phyloP scores from a whole-genome alignment of 2,888 invertebrate species.

The Odontothrips loti region DNA sequence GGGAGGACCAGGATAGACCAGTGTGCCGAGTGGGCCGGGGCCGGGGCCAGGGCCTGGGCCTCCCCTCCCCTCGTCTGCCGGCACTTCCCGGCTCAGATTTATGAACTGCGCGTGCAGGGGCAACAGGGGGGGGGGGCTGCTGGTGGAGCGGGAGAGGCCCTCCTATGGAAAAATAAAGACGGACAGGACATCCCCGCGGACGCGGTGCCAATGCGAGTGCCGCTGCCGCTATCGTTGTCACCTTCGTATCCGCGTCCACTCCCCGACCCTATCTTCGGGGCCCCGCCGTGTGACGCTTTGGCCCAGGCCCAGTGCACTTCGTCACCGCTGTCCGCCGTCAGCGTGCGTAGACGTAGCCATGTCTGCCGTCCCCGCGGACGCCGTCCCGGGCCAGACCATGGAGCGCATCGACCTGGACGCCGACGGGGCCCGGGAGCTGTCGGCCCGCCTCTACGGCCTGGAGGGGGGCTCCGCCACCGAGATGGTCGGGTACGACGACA shows the following conservation, averaged over 20 bases:
- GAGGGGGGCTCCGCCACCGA: neutral
- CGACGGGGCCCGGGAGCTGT: neutral
- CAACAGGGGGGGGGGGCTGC: neutral
- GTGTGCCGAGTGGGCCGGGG: no score
- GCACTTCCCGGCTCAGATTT: neutral
- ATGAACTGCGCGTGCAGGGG: neutral
- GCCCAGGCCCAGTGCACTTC: neutral
- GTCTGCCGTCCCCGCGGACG: neutral
- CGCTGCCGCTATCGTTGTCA: neutral
- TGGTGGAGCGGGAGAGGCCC: neutral
- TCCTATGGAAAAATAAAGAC: neutral
- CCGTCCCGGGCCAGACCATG: neutral
- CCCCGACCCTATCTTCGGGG: neutral
- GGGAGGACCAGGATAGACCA: no score
- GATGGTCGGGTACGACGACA: conserved; percentile 15
- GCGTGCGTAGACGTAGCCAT: neutral
- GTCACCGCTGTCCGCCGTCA: neutral
- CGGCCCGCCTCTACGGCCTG: neutral
- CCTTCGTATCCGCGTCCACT: neutral
- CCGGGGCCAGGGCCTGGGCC: no score
- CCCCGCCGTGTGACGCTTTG: neutral
- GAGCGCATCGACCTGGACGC: neutral
- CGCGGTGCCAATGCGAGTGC: neutral
- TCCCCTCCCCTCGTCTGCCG: no score
- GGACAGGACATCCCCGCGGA: neutral